Evolutionary conservation across 2,797 vertebrate species (phyloP).

Genomic region (Smutsia gigantea): DNA sequence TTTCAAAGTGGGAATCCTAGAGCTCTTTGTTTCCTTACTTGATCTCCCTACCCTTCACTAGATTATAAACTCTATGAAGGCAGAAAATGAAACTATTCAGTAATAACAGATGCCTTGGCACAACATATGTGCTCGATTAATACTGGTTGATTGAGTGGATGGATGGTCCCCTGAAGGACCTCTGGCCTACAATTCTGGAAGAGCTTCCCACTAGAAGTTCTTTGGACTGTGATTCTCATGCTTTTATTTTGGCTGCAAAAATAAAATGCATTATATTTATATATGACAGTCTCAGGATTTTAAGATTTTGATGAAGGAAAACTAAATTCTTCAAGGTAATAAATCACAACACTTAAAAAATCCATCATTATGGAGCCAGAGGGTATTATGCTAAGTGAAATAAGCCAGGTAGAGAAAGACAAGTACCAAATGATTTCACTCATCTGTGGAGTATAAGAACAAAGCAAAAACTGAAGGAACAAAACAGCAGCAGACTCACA

Average conservation of each 20-base stretch:
- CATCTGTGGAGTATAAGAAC: too few relatives aligned
- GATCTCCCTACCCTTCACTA: neutral
- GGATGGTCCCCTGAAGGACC: neutral
- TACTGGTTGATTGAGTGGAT: neutral
- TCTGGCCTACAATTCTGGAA: neutral
- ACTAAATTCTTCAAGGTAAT: neutral
- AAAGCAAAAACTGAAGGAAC: too few relatives aligned
- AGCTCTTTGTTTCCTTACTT: neutral
- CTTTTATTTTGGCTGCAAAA: neutral
- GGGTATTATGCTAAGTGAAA: too few relatives aligned
- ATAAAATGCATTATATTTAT: neutral
- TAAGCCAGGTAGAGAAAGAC: too few relatives aligned
- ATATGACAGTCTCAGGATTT: neutral
- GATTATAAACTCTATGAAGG: neutral
- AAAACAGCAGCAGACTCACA: too few relatives aligned
- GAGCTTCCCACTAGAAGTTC: neutral
- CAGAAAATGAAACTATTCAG: neutral
- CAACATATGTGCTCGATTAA: neutral
- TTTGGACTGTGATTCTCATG: neutral
- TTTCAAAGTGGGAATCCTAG: neutral
- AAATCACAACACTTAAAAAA: neutral
- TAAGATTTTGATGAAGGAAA: constrained; percentile 2
- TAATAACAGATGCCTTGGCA: neutral
- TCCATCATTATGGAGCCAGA: neutral
- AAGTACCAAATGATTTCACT: too few relatives aligned